phyloP scores from a whole-genome alignment of 1,140 invertebrate species.

The Zophobas atratus region DNA sequence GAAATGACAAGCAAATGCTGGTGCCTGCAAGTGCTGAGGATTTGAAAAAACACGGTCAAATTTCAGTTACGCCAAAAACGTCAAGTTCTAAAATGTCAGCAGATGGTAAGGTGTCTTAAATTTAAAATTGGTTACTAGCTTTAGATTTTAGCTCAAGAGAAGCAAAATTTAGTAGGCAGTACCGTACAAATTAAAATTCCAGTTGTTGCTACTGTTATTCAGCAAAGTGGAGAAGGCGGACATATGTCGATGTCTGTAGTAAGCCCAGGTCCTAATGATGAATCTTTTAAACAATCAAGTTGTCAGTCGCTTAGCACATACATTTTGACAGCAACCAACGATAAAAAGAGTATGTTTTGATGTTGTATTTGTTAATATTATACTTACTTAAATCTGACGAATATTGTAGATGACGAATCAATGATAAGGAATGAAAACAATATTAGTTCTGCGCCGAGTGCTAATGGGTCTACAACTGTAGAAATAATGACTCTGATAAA shows the following conservation, averaged over 20 bases:
- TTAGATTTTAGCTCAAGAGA: constrained; percentile 13
- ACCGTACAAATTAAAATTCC: constrained; percentile 65
- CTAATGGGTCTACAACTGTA: no score
- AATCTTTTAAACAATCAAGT: constrained; percentile 16
- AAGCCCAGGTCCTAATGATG: constrained; percentile 59
- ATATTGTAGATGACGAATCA: neutral
- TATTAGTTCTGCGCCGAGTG: no score
- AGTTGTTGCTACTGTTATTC: constrained; percentile 65
- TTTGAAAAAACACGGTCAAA: constrained; percentile 63
- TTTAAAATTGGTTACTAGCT: neutral
- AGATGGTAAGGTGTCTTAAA: neutral
- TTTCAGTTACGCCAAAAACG: constrained; percentile 59
- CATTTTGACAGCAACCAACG: constrained; percentile 14
- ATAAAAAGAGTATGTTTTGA: neutral
- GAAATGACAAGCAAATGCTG: constrained; percentile 69
- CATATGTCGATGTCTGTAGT: constrained; percentile 58
- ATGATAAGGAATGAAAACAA: neutral
- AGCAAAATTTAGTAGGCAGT: constrained; percentile 54
- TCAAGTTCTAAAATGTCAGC: constrained; percentile 22
- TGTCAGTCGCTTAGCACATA: constrained; percentile 7
- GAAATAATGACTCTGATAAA: no score
- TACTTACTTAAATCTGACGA: no score
- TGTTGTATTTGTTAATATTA: no score
- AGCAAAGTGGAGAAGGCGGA: constrained; percentile 53
- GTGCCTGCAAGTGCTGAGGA: constrained; percentile 66